Base-by-base conservation (phyloP, 2,888 invertebrate genomes). In the Muscina levida region DNA sequence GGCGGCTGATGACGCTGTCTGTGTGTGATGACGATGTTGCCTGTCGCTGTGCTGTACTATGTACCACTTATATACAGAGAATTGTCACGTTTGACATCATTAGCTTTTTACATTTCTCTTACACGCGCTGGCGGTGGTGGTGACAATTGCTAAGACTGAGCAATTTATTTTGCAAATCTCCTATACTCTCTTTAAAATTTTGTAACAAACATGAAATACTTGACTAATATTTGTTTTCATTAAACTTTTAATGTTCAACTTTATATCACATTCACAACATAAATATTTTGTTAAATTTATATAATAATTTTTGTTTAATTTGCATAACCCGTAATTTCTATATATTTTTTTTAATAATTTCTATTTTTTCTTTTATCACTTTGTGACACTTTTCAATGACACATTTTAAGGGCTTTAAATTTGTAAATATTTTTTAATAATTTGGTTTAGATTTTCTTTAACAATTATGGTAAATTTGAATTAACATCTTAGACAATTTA, bases 241-340 rank as follows among this genome's bases (percentile, higher is more conserved):
- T 42, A 51, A 59, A 72, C 24, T 51, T 10, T 48, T 48, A 37
- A 31, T 31, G 31, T n/a, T n/a, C n/a, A n/a, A n/a, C n/a, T n/a
- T n/a, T n/a, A n/a, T n/a, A n/a, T n/a, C n/a, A n/a, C n/a, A n/a
- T n/a, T n/a, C n/a, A n/a, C n/a, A n/a, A n/a, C n/a, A n/a, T n/a
- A n/a, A n/a, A 46, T 24, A 6, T 48, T 48, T 66, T 67, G 1
- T 5, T 2, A 1, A 31, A 17, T 4, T 37, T 48, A 19, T 46
- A 46, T 65, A 24, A 62, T 26, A 53, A 37, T 31, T 57, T n/a
- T 22, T 19, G 17, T 42, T 10, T 46, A 48, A 3, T 72, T 76
- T 79, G 74, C 71, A 79, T 79, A 79, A 79, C 71, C 22, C 31
- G 44, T 46, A 2, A 48, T 72, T 77, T 68, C 15, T 56, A 48